Conservation (phyloP, 2,797 vertebrate species). For the Clarias platycephalus region DNA sequence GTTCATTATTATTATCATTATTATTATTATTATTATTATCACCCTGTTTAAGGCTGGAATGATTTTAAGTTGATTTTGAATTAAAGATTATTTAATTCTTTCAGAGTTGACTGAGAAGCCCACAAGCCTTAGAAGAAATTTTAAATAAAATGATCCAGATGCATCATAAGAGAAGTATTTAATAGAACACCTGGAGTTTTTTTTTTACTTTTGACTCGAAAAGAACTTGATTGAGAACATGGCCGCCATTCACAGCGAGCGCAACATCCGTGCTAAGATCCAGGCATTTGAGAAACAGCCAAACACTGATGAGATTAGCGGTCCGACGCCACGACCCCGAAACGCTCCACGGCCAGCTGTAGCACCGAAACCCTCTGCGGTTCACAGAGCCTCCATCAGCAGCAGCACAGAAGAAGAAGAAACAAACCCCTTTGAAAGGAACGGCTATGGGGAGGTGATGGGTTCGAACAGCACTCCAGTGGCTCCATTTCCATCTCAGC, state of each 20-base stretch:
- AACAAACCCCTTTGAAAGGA: conserved; percentile 19
- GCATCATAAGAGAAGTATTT: conserved; percentile 60
- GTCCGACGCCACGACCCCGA: conserved; percentile 76
- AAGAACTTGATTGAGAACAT: conserved; percentile 69
- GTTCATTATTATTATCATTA: neutral
- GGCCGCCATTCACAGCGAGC: conserved; percentile 76
- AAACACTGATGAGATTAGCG: conserved; percentile 61
- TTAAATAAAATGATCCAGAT: conserved; percentile 9
- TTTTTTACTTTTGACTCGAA: conserved; percentile 50
- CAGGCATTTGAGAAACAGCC: conserved; percentile 88
- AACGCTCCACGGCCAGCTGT: conserved; percentile 73
- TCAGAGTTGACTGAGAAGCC: conserved; percentile 66
- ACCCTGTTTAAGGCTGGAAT: neutral
- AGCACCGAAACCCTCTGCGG: conserved; percentile 79
- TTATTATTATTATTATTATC: no score
- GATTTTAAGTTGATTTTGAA: neutral
- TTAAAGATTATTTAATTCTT: neutral
- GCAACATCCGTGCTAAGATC: conserved; percentile 83
- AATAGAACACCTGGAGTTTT: conserved; percentile 69
- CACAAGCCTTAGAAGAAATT: conserved; percentile 70
- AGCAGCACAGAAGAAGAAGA: conserved; percentile 72
- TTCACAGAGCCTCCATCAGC: conserved; percentile 72
- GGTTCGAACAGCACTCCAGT: conserved; percentile 49
- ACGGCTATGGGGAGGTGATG: conserved; percentile 65
- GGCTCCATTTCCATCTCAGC: conserved; percentile 67